Conservation (phyloP, 2,797 vertebrate genomes). For the Lemur catta region DNA sequence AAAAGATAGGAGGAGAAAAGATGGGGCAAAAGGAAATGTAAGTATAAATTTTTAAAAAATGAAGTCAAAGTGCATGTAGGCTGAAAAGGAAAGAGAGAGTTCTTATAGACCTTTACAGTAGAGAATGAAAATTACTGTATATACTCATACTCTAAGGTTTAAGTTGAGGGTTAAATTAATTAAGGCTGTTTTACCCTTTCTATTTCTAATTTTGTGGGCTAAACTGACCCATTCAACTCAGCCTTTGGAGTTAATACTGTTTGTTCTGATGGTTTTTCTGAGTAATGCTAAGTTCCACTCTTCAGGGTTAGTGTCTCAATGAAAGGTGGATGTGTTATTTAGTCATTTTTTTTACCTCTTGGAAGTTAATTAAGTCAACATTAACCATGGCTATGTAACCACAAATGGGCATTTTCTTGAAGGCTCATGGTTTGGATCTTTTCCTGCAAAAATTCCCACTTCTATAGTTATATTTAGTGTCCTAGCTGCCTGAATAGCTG, state of each 20-base stretch:
- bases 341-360: background rate
- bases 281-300: slow-evolving; percentile 17
- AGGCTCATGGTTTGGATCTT: slow-evolving; percentile 39
- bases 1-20: background rate
- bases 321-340: slow-evolving; percentile 41
- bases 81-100: background rate
- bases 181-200: background rate
- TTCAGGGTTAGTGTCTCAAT: background rate
- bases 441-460: slow-evolving; percentile 51
- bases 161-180: slow-evolving; percentile 7
- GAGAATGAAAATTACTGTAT: background rate
- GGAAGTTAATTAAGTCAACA: slow-evolving; percentile 54
- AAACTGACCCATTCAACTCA: slow-evolving; percentile 41
- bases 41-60: background rate
- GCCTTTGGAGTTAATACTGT: background rate
- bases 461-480: slow-evolving; percentile 54
- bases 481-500: slow-evolving; percentile 25
- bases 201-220: slow-evolving; percentile 27
- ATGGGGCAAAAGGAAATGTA: background rate
- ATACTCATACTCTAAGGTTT: background rate
- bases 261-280: slow-evolving; percentile 34
- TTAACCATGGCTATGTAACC: slow-evolving; percentile 43
- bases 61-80: background rate
- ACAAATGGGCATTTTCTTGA: slow-evolving; percentile 43
- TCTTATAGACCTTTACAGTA: background rate